Evolutionary conservation across 2,888 invertebrate species (phyloP).

Genomic region (Drosophila anomelani): DNA sequence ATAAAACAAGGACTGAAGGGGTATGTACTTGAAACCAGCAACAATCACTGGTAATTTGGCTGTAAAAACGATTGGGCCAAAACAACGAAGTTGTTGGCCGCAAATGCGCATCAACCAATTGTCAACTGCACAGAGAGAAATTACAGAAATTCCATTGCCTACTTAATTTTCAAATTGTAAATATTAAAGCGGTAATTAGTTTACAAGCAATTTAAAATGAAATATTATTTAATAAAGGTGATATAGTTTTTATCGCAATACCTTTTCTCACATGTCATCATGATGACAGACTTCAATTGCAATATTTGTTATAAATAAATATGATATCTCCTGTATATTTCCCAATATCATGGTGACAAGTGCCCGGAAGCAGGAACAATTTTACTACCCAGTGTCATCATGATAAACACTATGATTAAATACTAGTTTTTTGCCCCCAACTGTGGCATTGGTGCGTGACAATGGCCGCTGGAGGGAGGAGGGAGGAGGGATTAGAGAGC

Average conservation of each 20-base stretch:
- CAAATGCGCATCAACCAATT: constrained; percentile 33
- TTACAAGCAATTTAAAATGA: no score
- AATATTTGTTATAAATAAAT: not conserved
- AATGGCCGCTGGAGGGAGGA: not conserved
- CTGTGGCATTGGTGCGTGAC: constrained; percentile 1
- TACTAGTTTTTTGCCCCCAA: constrained; percentile 2
- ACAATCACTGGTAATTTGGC: constrained; percentile 19
- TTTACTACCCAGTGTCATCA: not conserved
- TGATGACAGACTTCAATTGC: not conserved
- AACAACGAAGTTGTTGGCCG: constrained; percentile 15
- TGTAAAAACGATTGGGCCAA: constrained; percentile 17
- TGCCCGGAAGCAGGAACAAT: constrained; percentile 1
- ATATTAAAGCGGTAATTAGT: not conserved
- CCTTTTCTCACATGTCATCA: not conserved
- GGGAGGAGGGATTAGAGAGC: constrained; percentile 24
- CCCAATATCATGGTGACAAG: not conserved
- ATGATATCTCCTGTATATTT: not conserved
- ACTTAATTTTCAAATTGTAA: no score
- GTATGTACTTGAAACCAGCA: constrained; percentile 1
- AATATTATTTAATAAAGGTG: no score
- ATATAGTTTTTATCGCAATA: not conserved
- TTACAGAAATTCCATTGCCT: no score
- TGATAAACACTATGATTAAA: constrained; percentile 4
- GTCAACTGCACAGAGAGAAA: constrained; percentile 15
- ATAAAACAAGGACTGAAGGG: constrained; percentile 5